phyloP scores from a whole-genome alignment of 2,797 vertebrate species.

The Lepidocolaptes lacrymiger region DNA sequence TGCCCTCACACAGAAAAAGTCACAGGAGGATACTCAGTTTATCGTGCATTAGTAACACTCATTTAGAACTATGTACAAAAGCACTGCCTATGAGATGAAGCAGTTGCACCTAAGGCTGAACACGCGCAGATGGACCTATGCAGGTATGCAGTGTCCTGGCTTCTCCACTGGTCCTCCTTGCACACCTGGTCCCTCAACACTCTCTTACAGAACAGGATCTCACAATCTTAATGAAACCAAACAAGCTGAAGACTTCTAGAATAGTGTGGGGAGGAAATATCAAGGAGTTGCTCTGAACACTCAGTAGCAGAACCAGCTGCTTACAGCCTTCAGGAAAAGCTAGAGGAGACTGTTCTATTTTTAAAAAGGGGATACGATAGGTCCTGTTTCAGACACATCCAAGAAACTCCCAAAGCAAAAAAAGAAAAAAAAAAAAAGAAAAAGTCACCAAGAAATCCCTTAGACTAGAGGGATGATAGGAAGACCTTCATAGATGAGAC shows the following conservation, averaged over 20 bases:
- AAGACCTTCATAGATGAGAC: not conserved
- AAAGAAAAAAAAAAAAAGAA: not conserved
- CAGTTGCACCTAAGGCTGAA: not conserved
- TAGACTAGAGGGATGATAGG: not conserved
- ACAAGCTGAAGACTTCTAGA: not conserved
- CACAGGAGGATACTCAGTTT: not conserved
- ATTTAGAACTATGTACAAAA: not conserved
- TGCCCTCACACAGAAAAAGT: no score
- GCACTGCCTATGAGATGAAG: not conserved
- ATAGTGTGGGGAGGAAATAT: not conserved
- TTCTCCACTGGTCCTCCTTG: not conserved
- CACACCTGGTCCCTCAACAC: fast-evolving
- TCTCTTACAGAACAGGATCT: not conserved
- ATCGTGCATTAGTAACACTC: not conserved
- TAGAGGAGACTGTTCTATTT: not conserved
- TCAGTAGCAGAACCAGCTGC: not conserved
- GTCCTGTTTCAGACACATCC: not conserved
- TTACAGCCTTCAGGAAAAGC: not conserved
- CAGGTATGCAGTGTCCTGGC: no score
- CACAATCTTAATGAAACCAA: not conserved
- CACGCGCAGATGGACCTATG: fast-evolving
- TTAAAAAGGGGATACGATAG: not conserved
- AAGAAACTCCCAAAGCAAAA: not conserved
- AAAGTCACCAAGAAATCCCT: not conserved
- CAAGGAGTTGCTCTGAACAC: not conserved